These are phyloP conservation scores for Coracopsis vasa DNA, from an alignment of 2,113 vertebrate genomes.

Conservation along the genomic window DNA sequence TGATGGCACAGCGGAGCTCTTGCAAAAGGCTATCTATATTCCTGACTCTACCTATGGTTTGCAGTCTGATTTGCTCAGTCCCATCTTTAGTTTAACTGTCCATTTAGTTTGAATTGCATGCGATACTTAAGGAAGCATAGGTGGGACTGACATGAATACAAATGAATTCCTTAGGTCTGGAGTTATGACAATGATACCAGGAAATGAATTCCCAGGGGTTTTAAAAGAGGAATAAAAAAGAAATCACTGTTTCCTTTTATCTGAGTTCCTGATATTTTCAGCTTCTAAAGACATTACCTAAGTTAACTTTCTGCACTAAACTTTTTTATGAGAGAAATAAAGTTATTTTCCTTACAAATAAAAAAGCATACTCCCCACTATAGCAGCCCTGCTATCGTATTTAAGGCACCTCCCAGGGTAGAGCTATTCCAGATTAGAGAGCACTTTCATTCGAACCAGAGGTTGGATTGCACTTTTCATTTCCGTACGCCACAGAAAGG, in stretches of 20 bases:
- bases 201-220: not conserved
- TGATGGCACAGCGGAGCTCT: not conserved
- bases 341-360: not conserved
- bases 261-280: not conserved
- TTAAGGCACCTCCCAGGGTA: constrained; percentile 20
- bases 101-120: not conserved
- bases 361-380: not conserved
- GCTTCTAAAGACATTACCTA: not conserved
- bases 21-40: not conserved
- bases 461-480: not conserved
- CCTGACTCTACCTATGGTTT: not conserved
- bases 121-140: not conserved
- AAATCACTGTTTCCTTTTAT: not conserved
- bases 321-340: not conserved
- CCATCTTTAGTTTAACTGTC: not conserved
- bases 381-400: not conserved
- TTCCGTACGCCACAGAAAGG: not conserved
- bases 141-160: not conserved
- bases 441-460: constrained; percentile 48
- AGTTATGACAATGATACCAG: not conserved
- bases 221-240: not conserved
- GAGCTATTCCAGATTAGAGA: constrained; percentile 44
- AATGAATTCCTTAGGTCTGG: not conserved
- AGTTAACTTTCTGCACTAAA: not conserved
- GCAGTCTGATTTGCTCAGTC: not conserved